These are phyloP conservation scores for Orthonevra nobilis DNA, from an alignment of 2,888 invertebrate genomes.

Conservation along the genomic window DNA sequence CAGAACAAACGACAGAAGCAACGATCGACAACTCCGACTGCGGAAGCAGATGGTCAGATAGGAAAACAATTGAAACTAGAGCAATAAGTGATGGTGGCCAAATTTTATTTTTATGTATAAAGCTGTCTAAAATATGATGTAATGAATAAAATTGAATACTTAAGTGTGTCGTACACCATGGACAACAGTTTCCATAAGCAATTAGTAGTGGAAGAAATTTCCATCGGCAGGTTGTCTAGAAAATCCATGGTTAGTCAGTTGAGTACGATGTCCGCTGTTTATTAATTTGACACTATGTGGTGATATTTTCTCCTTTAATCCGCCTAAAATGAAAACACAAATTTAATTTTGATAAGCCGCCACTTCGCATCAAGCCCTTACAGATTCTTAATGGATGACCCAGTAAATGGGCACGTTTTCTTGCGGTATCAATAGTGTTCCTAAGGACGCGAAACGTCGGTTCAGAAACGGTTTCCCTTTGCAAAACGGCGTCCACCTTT, in stretches of 20 bases:
- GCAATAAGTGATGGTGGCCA: background rate
- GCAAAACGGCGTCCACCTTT: slow-evolving; percentile 84
- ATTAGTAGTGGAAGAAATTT: slow-evolving; percentile 85
- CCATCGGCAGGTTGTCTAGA: slow-evolving; percentile 89
- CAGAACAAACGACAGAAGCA: slow-evolving; percentile 84
- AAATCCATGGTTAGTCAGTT: slow-evolving; percentile 90
- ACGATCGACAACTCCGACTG: slow-evolving; percentile 59
- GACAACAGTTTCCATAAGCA: background rate
- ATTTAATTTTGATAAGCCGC: background rate
- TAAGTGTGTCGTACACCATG: background rate
- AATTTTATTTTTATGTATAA: slow-evolving; percentile 42
- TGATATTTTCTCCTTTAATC: slow-evolving; percentile 84
- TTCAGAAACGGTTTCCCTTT: slow-evolving; percentile 85
- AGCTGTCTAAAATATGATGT: too few species aligned
- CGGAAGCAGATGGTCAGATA: slow-evolving; percentile 29
- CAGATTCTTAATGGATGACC: slow-evolving; percentile 81
- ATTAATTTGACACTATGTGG: slow-evolving; percentile 89
- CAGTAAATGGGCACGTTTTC: too few species aligned
- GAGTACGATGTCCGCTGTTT: slow-evolving; percentile 90
- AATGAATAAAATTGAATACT: too few species aligned
- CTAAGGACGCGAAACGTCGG: slow-evolving; percentile 85
- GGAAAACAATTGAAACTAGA: slow-evolving; percentile 46
- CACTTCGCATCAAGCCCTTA: too few species aligned
- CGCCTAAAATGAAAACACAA: slow-evolving; percentile 79
- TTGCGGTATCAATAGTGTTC: too few species aligned